A percentile compares a stretch with the other conserved stretches of the same genome.
Evolutionary conservation across 2,888 invertebrate species (phyloP).

Genomic region (Hypercompe scribonia): DNA sequence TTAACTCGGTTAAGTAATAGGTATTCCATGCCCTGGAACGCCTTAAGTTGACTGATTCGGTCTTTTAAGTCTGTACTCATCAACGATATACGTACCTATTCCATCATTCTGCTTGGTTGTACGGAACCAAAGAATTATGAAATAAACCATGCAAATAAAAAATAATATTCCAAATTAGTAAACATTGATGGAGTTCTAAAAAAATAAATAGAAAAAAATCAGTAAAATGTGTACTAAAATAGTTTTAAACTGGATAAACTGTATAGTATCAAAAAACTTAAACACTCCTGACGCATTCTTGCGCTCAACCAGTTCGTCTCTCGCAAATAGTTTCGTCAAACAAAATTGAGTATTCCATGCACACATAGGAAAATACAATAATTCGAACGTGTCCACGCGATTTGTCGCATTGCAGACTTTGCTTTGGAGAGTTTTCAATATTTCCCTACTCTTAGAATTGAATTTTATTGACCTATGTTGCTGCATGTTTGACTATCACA

Average conservation of each 20-base stretch:
- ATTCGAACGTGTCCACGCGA: constrained; percentile 78
- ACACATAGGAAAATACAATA: constrained; percentile 72
- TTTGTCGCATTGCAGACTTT: constrained; percentile 80
- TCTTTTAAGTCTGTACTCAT: too few species aligned
- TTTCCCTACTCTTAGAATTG: constrained; percentile 57
- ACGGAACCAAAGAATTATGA: background rate
- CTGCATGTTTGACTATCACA: constrained; percentile 48
- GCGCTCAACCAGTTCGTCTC: constrained; percentile 60
- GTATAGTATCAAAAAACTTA: constrained; percentile 56
- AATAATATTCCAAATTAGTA: background rate
- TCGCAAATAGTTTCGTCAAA: constrained; percentile 66
- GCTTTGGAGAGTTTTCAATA: constrained; percentile 70
- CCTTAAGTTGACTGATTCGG: too few species aligned
- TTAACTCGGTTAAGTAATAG: background rate
- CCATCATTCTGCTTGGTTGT: background rate
- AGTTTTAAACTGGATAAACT: constrained; percentile 59
- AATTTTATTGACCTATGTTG: constrained; percentile 53
- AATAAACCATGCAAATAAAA: too few species aligned
- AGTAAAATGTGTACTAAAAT: constrained; percentile 46
- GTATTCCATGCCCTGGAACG: too few species aligned
- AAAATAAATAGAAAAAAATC: constrained; percentile 33
- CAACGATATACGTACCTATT: too few species aligned
- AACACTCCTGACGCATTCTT: constrained; percentile 51
- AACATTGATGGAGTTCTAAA: background rate
- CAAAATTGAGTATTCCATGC: constrained; percentile 68